A percentile compares a stretch with the other conserved stretches of the same genome.
phyloP scores from a whole-genome alignment of 2,113 vertebrate species.

The Narcine bancroftii region DNA sequence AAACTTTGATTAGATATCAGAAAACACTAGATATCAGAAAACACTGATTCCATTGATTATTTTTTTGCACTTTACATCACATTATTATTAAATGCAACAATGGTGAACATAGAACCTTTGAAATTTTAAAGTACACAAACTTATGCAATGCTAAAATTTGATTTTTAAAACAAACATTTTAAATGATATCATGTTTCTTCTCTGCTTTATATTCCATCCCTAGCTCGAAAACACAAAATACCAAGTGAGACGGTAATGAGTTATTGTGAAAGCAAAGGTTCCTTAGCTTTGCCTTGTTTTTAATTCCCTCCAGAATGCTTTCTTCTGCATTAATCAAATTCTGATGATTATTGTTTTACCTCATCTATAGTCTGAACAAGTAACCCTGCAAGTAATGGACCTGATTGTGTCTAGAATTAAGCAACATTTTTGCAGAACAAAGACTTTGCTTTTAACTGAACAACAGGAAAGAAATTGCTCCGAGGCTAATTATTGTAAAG shows the following conservation, averaged over 20 bases:
- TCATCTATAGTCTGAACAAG: not conserved
- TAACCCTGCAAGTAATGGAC: not conserved
- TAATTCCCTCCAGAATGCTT: not conserved
- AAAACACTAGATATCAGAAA: not conserved
- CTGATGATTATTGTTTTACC: not conserved
- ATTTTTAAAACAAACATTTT: not conserved
- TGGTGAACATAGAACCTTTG: not conserved
- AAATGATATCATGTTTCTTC: not conserved
- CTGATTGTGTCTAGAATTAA: not conserved
- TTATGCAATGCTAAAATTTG: not conserved
- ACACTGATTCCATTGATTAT: not conserved
- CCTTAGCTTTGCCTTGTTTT: not conserved
- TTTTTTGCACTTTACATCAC: not conserved
- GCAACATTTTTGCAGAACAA: not conserved
- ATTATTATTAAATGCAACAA: not conserved
- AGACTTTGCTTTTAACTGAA: too few relatives aligned
- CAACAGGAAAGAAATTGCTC: too few relatives aligned
- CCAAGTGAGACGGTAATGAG: not conserved
- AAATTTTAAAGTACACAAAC: not conserved
- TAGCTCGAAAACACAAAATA: not conserved
- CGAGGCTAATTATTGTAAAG: not conserved
- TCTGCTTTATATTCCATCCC: too few relatives aligned
- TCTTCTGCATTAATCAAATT: not conserved
- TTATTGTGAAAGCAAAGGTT: not conserved
- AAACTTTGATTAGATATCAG: not conserved